Base-by-base conservation (phyloP, 2,888 invertebrate genomes). In the Drosophila barbarae region DNA sequence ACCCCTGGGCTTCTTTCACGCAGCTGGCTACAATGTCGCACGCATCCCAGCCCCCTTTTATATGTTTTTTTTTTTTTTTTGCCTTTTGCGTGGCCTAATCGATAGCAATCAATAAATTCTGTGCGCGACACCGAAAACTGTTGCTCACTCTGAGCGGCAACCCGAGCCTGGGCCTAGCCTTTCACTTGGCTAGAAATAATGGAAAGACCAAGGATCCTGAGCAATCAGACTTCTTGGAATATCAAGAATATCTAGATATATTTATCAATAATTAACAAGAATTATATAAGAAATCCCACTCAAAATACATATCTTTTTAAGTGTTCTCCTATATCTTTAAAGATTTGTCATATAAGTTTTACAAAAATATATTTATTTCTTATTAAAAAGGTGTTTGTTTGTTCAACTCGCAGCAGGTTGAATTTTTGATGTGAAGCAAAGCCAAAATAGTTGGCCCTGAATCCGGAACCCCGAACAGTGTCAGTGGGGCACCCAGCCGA, bases 41-140 rank as follows among this genome's bases (percentile, higher is more conserved):
- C 65, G 55, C 64, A 58, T 52, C 12, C 9, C 35, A n/a, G 12
- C 38, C 32, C 38, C 18, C 15, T 12, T 34, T 21, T 21, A 21
- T 21, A 3, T 21, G 13, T 13, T 7, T 26, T 26, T 26, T 1
- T 26, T 7, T 7, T 26, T 7, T 26, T 26, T 2, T 12, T 7
- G 36, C 57, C 57, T 64, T 23, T 41, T 41, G 49, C 65, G 56
- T 32, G 42, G 49, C 41, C 61, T 44, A 78, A 83, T 78, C 78
- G 69, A 78, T 78, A 78, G 73, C 84, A 83, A 78, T 78, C 78
- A 83, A 78, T 78, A 83, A 65, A 58, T 57, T 52, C 47, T 66
- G 55, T 56, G 64, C 35, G 46, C 35, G 9, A 67, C 47, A 66
- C 39, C 57, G 28, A 39, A 51, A 68, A 67, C 57, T 67, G 47